A percentile compares a stretch with the other conserved stretches of the same genome.
Evolutionary conservation across 2,113 vertebrate species (phyloP).

Genomic region (Bolborhynchus lineola): DNA sequence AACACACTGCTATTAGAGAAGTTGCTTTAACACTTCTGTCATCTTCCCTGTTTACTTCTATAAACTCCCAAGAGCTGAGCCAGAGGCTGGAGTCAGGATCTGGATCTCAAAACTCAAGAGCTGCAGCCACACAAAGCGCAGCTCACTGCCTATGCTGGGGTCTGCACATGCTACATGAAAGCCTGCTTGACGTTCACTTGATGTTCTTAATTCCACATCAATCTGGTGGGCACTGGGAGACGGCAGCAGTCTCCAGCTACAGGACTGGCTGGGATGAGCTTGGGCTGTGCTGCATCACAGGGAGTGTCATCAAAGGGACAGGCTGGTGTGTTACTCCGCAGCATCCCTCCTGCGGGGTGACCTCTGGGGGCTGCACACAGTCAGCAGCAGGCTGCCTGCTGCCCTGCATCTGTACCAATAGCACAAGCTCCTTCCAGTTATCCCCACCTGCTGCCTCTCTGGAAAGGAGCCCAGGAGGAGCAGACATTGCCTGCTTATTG

Average conservation of each 20-base stretch:
- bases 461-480: neutral
- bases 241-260: neutral
- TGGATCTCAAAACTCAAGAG: neutral
- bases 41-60: neutral
- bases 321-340: neutral
- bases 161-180: neutral
- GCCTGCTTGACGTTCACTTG: neutral
- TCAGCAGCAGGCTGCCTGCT: neutral
- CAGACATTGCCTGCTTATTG: neutral
- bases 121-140: neutral
- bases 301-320: rapidly evolving
- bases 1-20: neutral
- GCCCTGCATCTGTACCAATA: neutral
- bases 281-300: rapidly evolving
- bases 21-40: neutral
- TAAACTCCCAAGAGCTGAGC: neutral
- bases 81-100: neutral
- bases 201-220: neutral
- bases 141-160: neutral
- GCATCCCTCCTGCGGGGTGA: rapidly evolving
- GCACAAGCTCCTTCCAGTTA: neutral
- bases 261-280: rapidly evolving
- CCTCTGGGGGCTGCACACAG: neutral
- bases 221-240: rapidly evolving
- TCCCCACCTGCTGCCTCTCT: rapidly evolving